Conservation (phyloP, 2,113 vertebrate species). For the Copsychus sechellarum region DNA sequence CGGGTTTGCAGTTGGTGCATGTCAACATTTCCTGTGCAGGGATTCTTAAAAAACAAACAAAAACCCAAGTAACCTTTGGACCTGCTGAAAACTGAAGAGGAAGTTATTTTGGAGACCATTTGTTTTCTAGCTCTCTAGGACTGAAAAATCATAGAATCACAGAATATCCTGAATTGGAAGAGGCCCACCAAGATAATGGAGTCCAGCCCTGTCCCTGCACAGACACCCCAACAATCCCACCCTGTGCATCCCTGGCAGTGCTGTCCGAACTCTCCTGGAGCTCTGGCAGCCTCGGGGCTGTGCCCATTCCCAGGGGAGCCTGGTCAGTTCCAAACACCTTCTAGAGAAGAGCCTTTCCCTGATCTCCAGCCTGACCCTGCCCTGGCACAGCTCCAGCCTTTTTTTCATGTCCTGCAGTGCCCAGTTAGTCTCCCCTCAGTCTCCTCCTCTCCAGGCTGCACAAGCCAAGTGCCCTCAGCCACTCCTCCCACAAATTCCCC, state of each 20-base stretch:
- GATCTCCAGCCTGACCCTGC: background rate
- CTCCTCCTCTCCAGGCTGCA: background rate
- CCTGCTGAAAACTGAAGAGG: background rate
- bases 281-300: background rate
- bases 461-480: background rate
- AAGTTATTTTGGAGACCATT: background rate
- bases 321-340: background rate
- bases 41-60: background rate
- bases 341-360: background rate
- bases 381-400: background rate
- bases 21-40: background rate
- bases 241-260: background rate
- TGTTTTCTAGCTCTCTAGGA: background rate
- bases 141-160: background rate
- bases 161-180: background rate
- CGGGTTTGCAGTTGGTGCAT: background rate
- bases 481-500: background rate
- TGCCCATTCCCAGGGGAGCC: background rate
- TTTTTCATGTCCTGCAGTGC: background rate
- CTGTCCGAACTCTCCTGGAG: background rate
- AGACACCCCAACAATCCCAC: background rate
- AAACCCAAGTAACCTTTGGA: background rate
- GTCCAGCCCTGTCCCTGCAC: rapidly evolving
- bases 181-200: rapidly evolving
- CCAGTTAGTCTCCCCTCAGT: background rate